Conservation (phyloP, 2,888 invertebrate species). For the Coleophora flavipennella region DNA sequence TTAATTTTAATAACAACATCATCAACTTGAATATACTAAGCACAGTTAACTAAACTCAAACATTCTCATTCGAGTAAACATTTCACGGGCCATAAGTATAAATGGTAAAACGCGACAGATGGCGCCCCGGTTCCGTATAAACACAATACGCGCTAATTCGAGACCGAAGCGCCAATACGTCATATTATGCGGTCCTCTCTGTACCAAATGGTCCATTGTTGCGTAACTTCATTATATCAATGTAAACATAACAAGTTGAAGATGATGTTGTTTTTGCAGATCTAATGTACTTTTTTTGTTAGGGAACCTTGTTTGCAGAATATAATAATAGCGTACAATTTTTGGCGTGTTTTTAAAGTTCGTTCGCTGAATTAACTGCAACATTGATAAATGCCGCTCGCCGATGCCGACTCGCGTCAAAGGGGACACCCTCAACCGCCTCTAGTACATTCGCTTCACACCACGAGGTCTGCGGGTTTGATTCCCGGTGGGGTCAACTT, state of each 20-base stretch:
- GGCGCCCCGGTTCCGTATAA: constrained; percentile 39
- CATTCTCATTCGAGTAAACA: constrained; percentile 29
- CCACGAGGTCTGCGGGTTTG: too few relatives aligned
- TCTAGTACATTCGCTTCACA: too few relatives aligned
- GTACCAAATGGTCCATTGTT: constrained; percentile 50
- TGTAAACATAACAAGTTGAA: constrained; percentile 5
- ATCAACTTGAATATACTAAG: background rate
- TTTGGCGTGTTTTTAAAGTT: too few relatives aligned
- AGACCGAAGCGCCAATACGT: constrained; percentile 40
- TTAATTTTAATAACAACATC: background rate
- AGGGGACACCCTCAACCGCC: too few relatives aligned
- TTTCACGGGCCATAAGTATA: constrained; percentile 22
- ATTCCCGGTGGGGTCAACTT: too few relatives aligned
- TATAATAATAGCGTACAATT: too few relatives aligned
- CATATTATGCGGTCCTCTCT: constrained; percentile 32
- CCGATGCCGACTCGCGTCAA: too few relatives aligned
- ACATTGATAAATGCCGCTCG: too few relatives aligned
- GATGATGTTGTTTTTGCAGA: constrained; percentile 11
- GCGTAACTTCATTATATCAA: constrained; percentile 39
- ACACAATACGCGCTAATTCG: constrained; percentile 64
- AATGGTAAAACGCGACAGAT: constrained; percentile 51
- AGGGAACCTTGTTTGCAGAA: too few relatives aligned
- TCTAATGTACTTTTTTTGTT: too few relatives aligned
- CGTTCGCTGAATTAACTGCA: too few relatives aligned
- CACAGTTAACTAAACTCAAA: constrained; percentile 24